Base-by-base conservation (phyloP, 1,140 invertebrate species). In the Sinella curviseta region DNA sequence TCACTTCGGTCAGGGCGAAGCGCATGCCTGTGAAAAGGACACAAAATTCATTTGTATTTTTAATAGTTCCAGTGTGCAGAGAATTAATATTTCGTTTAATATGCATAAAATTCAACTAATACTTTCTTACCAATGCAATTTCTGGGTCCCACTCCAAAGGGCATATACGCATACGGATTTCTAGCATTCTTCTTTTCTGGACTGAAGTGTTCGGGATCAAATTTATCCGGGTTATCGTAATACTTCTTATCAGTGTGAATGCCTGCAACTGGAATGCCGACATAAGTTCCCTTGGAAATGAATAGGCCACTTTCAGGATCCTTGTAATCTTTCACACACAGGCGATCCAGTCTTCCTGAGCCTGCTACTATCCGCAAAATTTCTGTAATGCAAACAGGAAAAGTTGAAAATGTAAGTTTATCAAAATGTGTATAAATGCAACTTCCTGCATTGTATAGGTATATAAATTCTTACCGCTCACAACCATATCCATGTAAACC, bases 151-250 rank as follows among this genome's bases (percentile, higher is more conserved):
- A 90, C 90, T 24, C 91, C 92, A 85, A 94, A 93, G 1, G 92
- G 92, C 79, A 92, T 86, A 83, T 90, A 93, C 0, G 85, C 85
- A 74, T 84, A 89, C 0, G 86, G 84, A 14, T 80, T 76, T 74
- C 86, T 85, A 33, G 89, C 84, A 1, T 82, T 81, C 26, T 86
- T 86, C 14, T 88, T 87, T 76, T 86, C 87, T 4, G 90, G 88
- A 1, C 85, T 86, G 86, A 94, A 95, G 81, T 94, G 88, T 65
- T 94, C 92, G 0, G 95, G 95, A 84, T 91, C 89, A 85, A 92
- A 96, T 12, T 85, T 85, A 8, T 91, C 87, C 0, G 94, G 92
- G 54, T 94, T 87, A 20, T 91, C 89, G 82, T 91, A 96, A 82
- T 91, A 89, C 60, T 90, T 84, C 0, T 89, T 86, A 85, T 95